Conservation (phyloP, 2,113 vertebrate genomes). For the Corythornis cristatus region DNA sequence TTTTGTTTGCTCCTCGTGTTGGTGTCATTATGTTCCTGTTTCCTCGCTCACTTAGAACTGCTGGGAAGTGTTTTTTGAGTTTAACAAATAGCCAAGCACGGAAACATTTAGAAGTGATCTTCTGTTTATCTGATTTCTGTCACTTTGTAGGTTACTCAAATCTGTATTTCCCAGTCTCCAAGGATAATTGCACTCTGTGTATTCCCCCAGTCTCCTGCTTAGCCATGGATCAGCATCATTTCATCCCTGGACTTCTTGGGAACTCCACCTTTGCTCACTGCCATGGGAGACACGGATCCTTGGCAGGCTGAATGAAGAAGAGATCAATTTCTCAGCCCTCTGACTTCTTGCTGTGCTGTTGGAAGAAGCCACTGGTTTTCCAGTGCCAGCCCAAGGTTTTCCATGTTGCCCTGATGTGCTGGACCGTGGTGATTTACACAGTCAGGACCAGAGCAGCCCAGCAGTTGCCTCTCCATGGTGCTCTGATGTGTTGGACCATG, state of each 20-base stretch:
- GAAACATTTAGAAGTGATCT: neutral
- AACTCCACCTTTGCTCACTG: neutral
- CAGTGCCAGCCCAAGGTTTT: fast-evolving
- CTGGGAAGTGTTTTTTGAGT: neutral
- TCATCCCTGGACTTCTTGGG: neutral
- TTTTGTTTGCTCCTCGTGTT: neutral
- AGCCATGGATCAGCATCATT: neutral
- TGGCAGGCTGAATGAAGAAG: neutral
- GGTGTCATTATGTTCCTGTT: neutral
- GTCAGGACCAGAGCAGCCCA: fast-evolving
- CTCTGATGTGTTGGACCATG: fast-evolving
- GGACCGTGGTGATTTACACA: neutral
- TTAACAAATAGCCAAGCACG: neutral
- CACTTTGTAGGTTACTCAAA: neutral
- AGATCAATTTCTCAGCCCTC: neutral
- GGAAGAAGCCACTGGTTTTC: neutral
- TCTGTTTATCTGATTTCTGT: neutral
- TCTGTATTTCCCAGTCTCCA: neutral
- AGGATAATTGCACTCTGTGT: neutral
- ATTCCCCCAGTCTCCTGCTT: neutral
- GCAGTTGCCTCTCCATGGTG: neutral
- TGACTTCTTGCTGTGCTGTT: neutral
- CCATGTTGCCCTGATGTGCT: fast-evolving
- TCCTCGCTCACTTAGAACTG: neutral
- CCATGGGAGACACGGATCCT: neutral